phyloP scores from a whole-genome alignment of 2,888 invertebrate genomes.

The Epinotia nisella region DNA sequence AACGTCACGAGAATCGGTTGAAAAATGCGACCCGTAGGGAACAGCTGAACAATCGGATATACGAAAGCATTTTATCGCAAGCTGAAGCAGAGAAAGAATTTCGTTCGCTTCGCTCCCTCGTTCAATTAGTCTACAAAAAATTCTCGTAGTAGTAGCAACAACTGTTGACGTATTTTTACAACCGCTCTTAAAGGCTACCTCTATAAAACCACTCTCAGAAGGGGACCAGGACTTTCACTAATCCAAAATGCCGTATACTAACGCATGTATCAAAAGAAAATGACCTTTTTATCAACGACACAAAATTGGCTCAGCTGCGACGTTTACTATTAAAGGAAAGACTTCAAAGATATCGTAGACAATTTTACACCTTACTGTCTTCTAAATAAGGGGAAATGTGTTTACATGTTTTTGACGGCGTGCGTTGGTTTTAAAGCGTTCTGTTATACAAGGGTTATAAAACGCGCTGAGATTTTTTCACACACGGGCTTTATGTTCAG shows the following conservation, averaged over 20 bases:
- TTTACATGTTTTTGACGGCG: not conserved
- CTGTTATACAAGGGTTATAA: constrained; percentile 11
- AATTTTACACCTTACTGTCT: not conserved
- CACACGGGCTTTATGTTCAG: constrained; percentile 18
- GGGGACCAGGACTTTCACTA: not conserved
- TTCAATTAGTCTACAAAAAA: not conserved
- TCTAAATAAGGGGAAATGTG: not conserved
- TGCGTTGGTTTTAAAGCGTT: constrained; percentile 18
- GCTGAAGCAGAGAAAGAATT: too few relatives aligned
- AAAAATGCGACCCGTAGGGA: too few relatives aligned
- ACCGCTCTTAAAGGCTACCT: not conserved
- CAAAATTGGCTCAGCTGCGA: not conserved
- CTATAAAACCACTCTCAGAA: constrained; percentile 2
- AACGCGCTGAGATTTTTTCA: constrained; percentile 14
- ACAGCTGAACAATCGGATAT: too few relatives aligned
- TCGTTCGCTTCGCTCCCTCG: too few relatives aligned
- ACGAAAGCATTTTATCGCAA: too few relatives aligned
- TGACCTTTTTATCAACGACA: not conserved
- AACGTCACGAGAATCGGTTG: too few relatives aligned
- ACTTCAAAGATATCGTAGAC: not conserved
- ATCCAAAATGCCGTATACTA: not conserved
- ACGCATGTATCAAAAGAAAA: not conserved
- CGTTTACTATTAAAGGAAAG: constrained; percentile 3
- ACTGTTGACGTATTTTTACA: constrained; percentile 5
- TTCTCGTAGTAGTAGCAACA: not conserved